Base-by-base conservation (phyloP, 2,888 invertebrate genomes). In the Glaucopsyche alexis region DNA sequence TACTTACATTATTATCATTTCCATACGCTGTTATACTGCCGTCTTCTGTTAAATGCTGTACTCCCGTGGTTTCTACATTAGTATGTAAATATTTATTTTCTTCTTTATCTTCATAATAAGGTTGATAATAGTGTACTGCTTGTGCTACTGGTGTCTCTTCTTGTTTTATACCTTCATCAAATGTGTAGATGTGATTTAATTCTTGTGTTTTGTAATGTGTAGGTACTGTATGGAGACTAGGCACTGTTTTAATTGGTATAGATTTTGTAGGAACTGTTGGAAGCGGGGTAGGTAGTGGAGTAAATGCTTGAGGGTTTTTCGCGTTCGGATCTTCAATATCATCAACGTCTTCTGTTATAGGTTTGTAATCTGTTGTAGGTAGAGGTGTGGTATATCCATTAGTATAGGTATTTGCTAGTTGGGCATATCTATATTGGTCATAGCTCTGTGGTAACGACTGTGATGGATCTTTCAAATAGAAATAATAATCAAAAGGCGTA, bases 321-420 rank as follows among this genome's bases (percentile, higher is more conserved):
- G 78, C 76, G 72, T 84, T 83, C 1, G 88, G 85, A 78, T 93
- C 89, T 72, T 87, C 88, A 70, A 92, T 81, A 73, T 93, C 93
- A 60, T 88, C 84, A 3, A 89, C 79, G 60, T 90, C 85, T 84
- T 94, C 94, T 38, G 85, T 87, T 47, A 93, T 92, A 1, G 93
- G 93, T 60, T 83, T 93, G 74, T 89, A 83, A 74, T 91, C 91
- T 81, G 86, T 86, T 6, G 79, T 71, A 71, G 79, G 77, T 11
- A 72, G 74, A 73, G 77, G 79, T 42, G 80, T 77, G 67, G 80
- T 79, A 60, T 85, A 87, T 40, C 81, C 80, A 74, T 81, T 85
- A 2, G 82, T 81, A 71, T 87, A 87, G n/a, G 80, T 82, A 47
- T 79, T 80, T 9, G 84, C 81, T 72, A 81, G 77, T 74, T 84